Evolutionary conservation across 2,888 invertebrate genomes (phyloP), one percentile per base, ranked within the genome.

Genomic region (Platynereis dumerilii): DNA sequence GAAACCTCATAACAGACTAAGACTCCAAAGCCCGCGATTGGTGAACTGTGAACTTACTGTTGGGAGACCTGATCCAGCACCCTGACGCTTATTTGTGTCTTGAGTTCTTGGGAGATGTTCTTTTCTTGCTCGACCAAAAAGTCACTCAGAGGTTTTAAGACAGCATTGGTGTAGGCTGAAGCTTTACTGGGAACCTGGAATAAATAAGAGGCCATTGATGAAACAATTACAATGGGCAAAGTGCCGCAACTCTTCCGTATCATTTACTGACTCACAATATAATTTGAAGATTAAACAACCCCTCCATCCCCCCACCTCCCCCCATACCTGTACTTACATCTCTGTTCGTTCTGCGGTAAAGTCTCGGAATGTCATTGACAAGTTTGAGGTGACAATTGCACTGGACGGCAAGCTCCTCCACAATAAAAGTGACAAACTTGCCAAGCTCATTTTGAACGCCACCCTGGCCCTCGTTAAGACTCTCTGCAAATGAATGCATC

Each of bases 311-410:
- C 3, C 24, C n/a, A 22, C 5, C 7, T 10, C 20, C 3, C 3
- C 52, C 17, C 39, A 12, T 2, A 17, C 1, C 34, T 34, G 34
- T 28, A 62, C 74, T 67, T 67, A 84, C 84, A 73, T 91, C 94
- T 69, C 94, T 88, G 82, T 96, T 96, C 0, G 96, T 96, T 83
- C 94, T 91, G 62, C 96, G 87, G 83, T 94, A 97, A 64, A 96
- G 86, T 69, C 96, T 88, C 1, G 98, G 98, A 83, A 98, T 93
- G 81, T 97, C 95, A 74, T 90, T 92, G 2, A 97, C 94, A 62
- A 80, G 78, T 67, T 80, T 83, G 12, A 86, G 74, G 60, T 78
- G 77, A 27, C 73, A 72, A 28, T 74, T 69, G 68, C 83, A 82
- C 64, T 79, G 78, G 39, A 70, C 69, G n/a, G 77, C 76, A 5